Conservation (phyloP, 1,140 invertebrate genomes). For the Hestina assimilis region DNA sequence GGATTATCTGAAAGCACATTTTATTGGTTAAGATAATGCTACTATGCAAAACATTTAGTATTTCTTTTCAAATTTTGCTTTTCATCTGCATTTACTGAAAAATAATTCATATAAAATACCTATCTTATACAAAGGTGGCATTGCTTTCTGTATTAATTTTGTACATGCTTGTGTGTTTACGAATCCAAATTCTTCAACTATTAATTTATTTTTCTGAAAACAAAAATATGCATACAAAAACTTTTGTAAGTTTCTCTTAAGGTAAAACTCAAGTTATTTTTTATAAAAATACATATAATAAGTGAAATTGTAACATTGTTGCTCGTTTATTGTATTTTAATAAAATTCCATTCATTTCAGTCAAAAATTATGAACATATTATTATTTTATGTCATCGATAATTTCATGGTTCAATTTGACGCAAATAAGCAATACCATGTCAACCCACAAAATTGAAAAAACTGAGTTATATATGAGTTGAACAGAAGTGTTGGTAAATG, state of each 20-base stretch:
- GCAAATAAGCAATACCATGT: no score
- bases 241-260: not conserved
- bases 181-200: conserved; percentile 32
- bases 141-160: conserved; percentile 25
- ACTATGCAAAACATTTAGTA: not conserved
- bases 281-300: no score
- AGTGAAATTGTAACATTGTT: no score
- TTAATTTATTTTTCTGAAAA: conserved; percentile 38
- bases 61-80: not conserved
- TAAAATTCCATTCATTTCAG: no score
- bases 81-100: not conserved
- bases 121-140: conserved; percentile 23
- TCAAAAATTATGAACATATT: no score
- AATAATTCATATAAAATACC: conserved; percentile 20
- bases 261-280: no score
- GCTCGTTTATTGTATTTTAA: no score
- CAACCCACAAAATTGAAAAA: no score
- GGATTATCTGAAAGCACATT: conserved; percentile 22
- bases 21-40: not conserved
- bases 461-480: no score
- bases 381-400: no score
- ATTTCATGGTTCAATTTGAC: no score
- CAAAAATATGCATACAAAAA: not conserved
- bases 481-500: no score
- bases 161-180: conserved; percentile 35